phyloP scores from a whole-genome alignment of 1,140 invertebrate genomes.

The Neodiprion lecontei region DNA sequence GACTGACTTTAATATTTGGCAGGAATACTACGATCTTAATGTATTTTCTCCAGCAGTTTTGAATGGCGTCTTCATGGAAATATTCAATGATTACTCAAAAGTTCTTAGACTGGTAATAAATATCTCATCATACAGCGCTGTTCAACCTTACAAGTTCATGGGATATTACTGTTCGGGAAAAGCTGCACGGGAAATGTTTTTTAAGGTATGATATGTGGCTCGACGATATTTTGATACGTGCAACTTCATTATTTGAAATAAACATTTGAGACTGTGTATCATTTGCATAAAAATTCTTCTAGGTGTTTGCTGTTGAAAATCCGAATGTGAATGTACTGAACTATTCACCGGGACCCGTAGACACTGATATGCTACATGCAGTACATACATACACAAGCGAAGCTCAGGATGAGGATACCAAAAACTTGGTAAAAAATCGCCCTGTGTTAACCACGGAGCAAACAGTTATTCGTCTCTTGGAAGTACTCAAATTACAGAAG shows the following conservation, averaged over 20 bases:
- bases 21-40: conserved; percentile 75
- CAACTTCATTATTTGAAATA: conserved; percentile 15
- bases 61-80: conserved; percentile 73
- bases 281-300: conserved; percentile 9
- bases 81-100: conserved; percentile 52
- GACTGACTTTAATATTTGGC: conserved; percentile 64
- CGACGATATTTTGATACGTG: conserved; percentile 8
- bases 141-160: conserved; percentile 77
- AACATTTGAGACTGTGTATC: conserved; percentile 15
- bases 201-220: conserved; percentile 55
- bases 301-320: conserved; percentile 77
- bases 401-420: conserved; percentile 68
- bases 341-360: conserved; percentile 88
- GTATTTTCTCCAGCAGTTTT: conserved; percentile 75
- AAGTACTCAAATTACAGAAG: conserved; percentile 69
- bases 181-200: conserved; percentile 85
- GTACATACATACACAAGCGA: conserved; percentile 67
- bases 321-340: conserved; percentile 75
- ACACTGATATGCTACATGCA: conserved; percentile 83
- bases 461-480: conserved; percentile 74
- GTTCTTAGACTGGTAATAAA: conserved; percentile 70
- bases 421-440: conserved; percentile 62
- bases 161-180: conserved; percentile 82
- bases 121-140: conserved; percentile 80
- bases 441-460: conserved; percentile 71